These are phyloP conservation scores for Campoletis raptor DNA, from an alignment of 2,888 invertebrate species.

Conservation along the genomic window DNA sequence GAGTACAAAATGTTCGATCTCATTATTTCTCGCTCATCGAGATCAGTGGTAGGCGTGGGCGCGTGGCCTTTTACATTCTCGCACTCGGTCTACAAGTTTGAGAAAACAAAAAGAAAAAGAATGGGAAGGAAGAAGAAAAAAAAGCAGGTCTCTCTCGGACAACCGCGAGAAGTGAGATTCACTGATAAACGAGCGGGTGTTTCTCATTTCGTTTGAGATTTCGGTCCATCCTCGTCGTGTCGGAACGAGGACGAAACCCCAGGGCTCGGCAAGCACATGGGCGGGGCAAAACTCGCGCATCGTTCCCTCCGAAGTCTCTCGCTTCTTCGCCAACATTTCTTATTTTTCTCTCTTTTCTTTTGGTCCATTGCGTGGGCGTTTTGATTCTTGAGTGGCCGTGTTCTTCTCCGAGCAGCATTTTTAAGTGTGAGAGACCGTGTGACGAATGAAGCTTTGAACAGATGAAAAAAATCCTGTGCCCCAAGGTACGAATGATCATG, in stretches of 20 bases:
- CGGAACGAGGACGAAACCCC: constrained; percentile 78
- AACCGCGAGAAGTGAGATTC: constrained; percentile 74
- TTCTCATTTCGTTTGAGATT: constrained; percentile 80
- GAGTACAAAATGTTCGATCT: constrained; percentile 46
- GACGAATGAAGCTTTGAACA: constrained; percentile 38
- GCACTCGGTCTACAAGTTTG: constrained; percentile 43
- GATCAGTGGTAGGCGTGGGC: constrained; percentile 78
- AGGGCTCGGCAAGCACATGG: constrained; percentile 74
- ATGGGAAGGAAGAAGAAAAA: constrained; percentile 53
- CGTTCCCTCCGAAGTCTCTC: constrained; percentile 41
- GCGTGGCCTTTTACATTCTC: constrained; percentile 68
- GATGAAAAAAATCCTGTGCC: constrained; percentile 12
- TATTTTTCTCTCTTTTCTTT: constrained; percentile 12
- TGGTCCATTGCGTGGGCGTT: constrained; percentile 54
- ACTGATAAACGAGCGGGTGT: constrained; percentile 83
- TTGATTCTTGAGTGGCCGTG: constrained; percentile 36
- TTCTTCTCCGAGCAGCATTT: constrained; percentile 17
- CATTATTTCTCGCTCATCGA: constrained; percentile 57
- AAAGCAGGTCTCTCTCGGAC: constrained; percentile 65
- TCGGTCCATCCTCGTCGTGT: constrained; percentile 71
- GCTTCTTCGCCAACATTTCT: constrained; percentile 29
- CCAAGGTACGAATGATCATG: neutral
- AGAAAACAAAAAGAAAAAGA: constrained; percentile 49
- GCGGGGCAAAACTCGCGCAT: constrained; percentile 73
- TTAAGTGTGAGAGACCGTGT: constrained; percentile 7